Evolutionary conservation across 1,140 invertebrate genomes (phyloP), one percentile per base, ranked within the genome.

Genomic region (Penaeus japonicus): DNA sequence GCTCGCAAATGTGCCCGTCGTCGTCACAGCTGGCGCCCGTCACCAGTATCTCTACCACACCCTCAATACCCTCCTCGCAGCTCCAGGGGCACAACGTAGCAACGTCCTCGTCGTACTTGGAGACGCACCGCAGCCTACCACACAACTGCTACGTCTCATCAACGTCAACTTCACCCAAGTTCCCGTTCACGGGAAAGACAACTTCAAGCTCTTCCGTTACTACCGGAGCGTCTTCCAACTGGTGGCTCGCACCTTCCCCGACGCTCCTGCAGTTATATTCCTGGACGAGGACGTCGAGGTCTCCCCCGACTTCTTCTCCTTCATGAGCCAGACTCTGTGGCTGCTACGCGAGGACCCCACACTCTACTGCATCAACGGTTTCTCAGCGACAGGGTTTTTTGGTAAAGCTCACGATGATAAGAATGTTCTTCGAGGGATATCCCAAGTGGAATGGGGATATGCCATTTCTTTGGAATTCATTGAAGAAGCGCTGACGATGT

Each of bases 231-330:
- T 82, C 47, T 87, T 75, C 62, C 35, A 70, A 4, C 27, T 83
- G 20, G 59, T 81, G 7, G 57, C 39, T 27, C 35, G 15, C 24
- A 47, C 55, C 47, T 87, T 75, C 30, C 62, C 86, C 47, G 62
- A 87, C 57, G 59, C 78, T 18, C 65, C 78, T 5, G 86, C 79
- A 17, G 86, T 57, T 35, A 87, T 87, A 39, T 22, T 87, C 18
- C 79, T 87, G 2, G 86, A 87, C 53, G 86, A 87, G 27, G 86
- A 87, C 39, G 79, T 87, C 30, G 27, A 87, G 62, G 86, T 87
- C 30, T 87, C 86, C 4, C 86, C 86, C 10, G 86, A 87, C 53
- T 87, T 87, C 79, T 87, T 87, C 79, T 87, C 86, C 10, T 87
- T 73, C 79, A 82, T 87, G 79, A 81, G 86, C 62, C 79, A 87